Conservation (phyloP, 2,113 vertebrate species). For the Cyanistes caeruleus region DNA sequence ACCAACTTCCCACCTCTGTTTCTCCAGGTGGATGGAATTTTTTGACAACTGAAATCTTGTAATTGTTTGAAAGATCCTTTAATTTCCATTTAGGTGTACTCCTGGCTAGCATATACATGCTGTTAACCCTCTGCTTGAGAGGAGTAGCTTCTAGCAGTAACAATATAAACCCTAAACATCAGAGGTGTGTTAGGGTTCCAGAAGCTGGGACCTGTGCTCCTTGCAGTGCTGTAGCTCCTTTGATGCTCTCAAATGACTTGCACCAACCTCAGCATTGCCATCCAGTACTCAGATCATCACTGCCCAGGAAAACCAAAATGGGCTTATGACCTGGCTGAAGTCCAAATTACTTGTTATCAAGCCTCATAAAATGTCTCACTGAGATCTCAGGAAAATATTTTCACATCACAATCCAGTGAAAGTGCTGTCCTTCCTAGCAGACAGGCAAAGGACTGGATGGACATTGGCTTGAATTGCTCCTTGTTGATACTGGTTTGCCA, state of each 20-base stretch:
- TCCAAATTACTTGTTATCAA: background rate
- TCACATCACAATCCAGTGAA: background rate
- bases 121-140: background rate
- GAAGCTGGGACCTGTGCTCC: background rate
- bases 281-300: background rate
- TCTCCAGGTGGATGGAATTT: background rate
- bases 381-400: background rate
- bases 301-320: background rate
- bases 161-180: background rate
- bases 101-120: background rate
- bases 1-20: background rate
- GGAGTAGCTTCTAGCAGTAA: background rate
- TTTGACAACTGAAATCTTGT: background rate
- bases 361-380: background rate
- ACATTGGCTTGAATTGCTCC: background rate
- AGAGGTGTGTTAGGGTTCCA: background rate
- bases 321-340: background rate
- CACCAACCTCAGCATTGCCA: background rate
- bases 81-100: background rate
- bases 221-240: background rate
- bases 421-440: background rate
- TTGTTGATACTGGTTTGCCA: background rate
- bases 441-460: background rate
- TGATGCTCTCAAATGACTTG: background rate
- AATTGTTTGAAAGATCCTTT: background rate